These are phyloP conservation scores for Gnatocerus cornutus DNA, from an alignment of 2,888 invertebrate species.

Conservation along the genomic window DNA sequence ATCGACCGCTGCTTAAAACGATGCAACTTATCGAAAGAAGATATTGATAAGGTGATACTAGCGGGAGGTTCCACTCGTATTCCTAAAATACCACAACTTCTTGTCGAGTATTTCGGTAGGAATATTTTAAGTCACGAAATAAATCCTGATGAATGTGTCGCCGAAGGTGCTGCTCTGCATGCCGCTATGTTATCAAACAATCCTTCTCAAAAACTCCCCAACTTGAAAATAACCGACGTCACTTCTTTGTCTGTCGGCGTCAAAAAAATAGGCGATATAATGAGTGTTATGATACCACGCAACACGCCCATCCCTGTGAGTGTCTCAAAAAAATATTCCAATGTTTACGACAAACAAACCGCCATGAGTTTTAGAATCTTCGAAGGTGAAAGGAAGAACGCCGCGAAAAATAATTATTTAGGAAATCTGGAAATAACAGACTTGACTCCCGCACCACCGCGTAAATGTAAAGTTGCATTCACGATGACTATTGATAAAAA, in stretches of 20 bases:
- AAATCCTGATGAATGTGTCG: constrained; percentile 60
- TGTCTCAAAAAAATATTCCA: background rate
- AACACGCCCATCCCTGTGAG: constrained; percentile 2
- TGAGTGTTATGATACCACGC: background rate
- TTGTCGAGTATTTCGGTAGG: constrained; percentile 52
- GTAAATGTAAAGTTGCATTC: constrained; percentile 33
- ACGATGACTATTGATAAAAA: constrained; percentile 48
- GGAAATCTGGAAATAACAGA: constrained; percentile 40
- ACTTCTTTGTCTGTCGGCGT: constrained; percentile 6
- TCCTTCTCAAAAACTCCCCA: constrained; percentile 40
- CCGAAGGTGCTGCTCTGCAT: constrained; percentile 58
- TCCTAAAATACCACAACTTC: constrained; percentile 55
- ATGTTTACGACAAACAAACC: constrained; percentile 1
- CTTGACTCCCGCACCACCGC: constrained; percentile 47
- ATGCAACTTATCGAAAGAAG: constrained; percentile 45
- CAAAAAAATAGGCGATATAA: background rate
- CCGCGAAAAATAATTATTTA: constrained; percentile 43
- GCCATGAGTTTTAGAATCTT: constrained; percentile 35
- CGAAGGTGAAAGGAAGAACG: constrained; percentile 54
- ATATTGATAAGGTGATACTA: constrained; percentile 47
- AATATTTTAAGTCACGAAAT: constrained; percentile 53
- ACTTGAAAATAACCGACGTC: constrained; percentile 53
- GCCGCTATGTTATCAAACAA: constrained; percentile 53
- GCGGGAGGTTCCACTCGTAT: constrained; percentile 59
- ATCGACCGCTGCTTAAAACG: constrained; percentile 53